Base-by-base conservation (phyloP, 2,888 invertebrate species). In the Branchipolynoe longqiensis region DNA sequence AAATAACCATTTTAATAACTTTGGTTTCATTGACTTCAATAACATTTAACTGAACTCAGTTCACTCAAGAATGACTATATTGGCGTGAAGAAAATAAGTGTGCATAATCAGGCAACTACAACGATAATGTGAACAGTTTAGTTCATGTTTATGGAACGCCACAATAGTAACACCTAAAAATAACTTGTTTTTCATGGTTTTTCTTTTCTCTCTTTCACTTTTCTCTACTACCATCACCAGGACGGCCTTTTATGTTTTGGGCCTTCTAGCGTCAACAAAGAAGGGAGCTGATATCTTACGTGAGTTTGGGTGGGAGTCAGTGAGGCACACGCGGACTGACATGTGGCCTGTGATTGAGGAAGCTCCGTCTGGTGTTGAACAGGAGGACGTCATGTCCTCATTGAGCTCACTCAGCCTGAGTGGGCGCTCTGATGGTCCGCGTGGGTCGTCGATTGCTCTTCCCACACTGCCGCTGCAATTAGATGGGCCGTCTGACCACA, bases 201-300 rank as follows among this genome's bases (percentile, higher is more conserved):
- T 48, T 12, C 48, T 48, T 18, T 18, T 48, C 8, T 48, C 8
- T 48, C 48, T 48, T 48, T 48, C 48, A n/a, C n/a, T 48, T 48
- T 48, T 48, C 48, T 48, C 48, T 90, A 40, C n/a, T n/a, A n/a
- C n/a, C n/a, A n/a, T n/a, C n/a, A n/a, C n/a, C 90, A 94, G 97
- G 0, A 97, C 98, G 0, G 97, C 98, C 0, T 97, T 97, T 94
- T 97, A 97, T 92, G 96, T 96, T 6, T 95, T 98, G n/a, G 97
- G 97, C 38, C 95, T 98, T 48, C 95, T 98, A 74, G 97, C 97
- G 0, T 96, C 96, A 86, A 98, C 97, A 0, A 95, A 95, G 88
- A 95, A 96, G 85, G 98, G 98, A 3, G 97, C 97, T 0, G 96
- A 97, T 92, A 94, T 96, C 83, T 95, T 98, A 1, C 95, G 95